A percentile compares a stretch with the other conserved stretches of the same genome.
phyloP scores from a whole-genome alignment of 2,888 invertebrate species.

The Nezara viridula region DNA sequence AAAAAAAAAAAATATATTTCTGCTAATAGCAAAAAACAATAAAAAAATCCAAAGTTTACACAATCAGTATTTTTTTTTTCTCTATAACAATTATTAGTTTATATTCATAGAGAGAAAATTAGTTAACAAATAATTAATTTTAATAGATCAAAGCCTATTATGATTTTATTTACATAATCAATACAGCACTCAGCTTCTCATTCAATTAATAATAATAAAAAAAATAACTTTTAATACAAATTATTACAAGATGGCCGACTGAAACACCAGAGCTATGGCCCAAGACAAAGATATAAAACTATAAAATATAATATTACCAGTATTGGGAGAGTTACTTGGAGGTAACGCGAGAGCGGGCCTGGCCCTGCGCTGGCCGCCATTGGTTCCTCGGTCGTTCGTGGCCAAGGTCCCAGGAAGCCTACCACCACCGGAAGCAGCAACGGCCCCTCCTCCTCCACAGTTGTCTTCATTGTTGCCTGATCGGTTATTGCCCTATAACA shows the following conservation, averaged over 20 bases:
- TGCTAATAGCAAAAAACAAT: not conserved
- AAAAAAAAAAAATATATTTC: constrained; percentile 16
- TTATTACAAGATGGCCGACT: not conserved
- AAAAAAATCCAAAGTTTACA: not conserved
- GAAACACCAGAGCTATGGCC: constrained; percentile 22
- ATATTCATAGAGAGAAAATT: not conserved
- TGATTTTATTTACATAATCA: not conserved
- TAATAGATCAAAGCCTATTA: not conserved
- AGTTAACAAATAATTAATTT: not conserved
- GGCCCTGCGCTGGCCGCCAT: constrained; percentile 52
- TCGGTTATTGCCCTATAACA: constrained; percentile 61
- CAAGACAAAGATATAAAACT: constrained; percentile 27
- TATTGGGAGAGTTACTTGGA: constrained; percentile 61
- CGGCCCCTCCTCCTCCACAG: constrained; percentile 60
- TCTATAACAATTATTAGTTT: not conserved
- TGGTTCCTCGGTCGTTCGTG: constrained; percentile 62
- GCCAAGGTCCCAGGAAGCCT: constrained; percentile 57
- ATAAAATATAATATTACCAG: constrained; percentile 57
- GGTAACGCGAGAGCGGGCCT: constrained; percentile 60
- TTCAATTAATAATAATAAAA: too few species aligned
- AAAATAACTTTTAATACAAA: not conserved
- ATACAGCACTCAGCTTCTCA: not conserved
- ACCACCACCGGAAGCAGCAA: constrained; percentile 58
- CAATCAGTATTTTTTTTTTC: not conserved
- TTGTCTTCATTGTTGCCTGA: constrained; percentile 61